Evolutionary conservation across 2,888 invertebrate genomes (phyloP).

Genomic region (Linhomoeus sp.): DNA sequence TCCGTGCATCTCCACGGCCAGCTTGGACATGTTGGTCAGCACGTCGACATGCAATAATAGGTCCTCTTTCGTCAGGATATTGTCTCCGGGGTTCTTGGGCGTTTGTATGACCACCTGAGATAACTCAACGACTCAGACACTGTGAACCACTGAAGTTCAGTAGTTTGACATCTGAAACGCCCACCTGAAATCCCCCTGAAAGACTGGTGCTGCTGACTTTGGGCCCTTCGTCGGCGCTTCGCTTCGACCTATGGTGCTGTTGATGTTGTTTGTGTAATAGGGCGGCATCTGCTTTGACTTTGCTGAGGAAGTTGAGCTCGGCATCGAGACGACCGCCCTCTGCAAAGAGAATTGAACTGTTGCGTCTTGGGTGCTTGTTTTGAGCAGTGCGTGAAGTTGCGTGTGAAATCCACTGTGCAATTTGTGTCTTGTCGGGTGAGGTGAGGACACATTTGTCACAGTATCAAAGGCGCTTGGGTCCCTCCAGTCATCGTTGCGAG

Average conservation of each 20-base stretch:
- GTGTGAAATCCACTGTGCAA: too few species aligned
- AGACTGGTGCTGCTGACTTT: slow-evolving; percentile 21
- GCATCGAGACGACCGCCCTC: slow-evolving; percentile 73
- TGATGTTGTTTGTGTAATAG: too few species aligned
- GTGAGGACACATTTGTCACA: too few species aligned
- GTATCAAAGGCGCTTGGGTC: too few species aligned
- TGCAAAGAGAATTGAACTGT: too few species aligned
- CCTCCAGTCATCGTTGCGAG: too few species aligned
- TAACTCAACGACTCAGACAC: too few species aligned
- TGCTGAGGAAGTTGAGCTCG: slow-evolving; percentile 49
- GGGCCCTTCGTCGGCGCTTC: slow-evolving; percentile 3
- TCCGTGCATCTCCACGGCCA: slow-evolving; percentile 15
- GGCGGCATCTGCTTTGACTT: slow-evolving; percentile 10
- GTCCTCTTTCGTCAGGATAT: slow-evolving; percentile 62
- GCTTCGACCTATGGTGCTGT: slow-evolving; percentile 3
- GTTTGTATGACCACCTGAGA: slow-evolving; percentile 88
- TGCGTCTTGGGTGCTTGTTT: too few species aligned
- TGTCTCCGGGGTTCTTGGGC: slow-evolving; percentile 46
- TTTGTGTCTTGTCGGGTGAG: too few species aligned
- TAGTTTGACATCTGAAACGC: too few species aligned
- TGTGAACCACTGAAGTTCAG: too few species aligned
- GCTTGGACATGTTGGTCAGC: slow-evolving; percentile 38
- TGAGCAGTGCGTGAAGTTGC: too few species aligned
- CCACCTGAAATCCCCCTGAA: slow-evolving; percentile 24
- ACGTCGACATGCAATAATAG: slow-evolving; percentile 66